A percentile compares a stretch with the other conserved stretches of the same genome.
These are phyloP conservation scores for Sanderia malayensis DNA, from an alignment of 30 jellyfish, hydroid and myxozoan genomes.

Conservation along the genomic window DNA sequence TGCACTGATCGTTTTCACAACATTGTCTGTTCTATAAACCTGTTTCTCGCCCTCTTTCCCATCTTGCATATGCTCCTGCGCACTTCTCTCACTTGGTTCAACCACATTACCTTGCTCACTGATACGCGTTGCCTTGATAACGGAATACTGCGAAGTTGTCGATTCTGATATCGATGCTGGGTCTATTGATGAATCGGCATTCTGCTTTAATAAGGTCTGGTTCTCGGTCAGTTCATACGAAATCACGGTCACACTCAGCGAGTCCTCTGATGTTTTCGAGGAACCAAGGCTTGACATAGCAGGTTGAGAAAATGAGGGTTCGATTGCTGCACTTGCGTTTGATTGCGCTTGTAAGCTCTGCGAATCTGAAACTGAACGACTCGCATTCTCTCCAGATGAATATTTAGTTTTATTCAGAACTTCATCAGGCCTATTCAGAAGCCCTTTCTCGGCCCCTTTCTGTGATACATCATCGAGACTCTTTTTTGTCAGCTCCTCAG, in stretches of 20 bases:
- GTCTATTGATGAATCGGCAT: constrained; percentile 5
- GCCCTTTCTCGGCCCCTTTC: no score
- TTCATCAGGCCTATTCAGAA: no score
- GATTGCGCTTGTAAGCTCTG: neutral
- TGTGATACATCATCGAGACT: no score
- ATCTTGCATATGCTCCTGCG: neutral
- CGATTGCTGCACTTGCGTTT: constrained; percentile 1
- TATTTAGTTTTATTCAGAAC: no score
- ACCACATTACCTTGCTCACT: neutral
- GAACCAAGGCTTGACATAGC: constrained; percentile 28
- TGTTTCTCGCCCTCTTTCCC: constrained; percentile 2
- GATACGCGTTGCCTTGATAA: constrained; percentile 23
- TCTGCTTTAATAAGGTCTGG: constrained; percentile 6
- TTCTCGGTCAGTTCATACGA: neutral
- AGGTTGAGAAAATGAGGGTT: constrained; percentile 62
- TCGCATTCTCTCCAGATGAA: no score
- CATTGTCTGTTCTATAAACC: constrained; percentile 13
- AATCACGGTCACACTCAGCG: neutral
- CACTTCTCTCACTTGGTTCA: neutral
- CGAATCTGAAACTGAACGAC: neutral
- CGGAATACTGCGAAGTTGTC: neutral
- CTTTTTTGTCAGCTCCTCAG: neutral
- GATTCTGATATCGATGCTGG: constrained; percentile 44
- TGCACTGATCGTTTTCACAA: neutral
- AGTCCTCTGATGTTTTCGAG: constrained; percentile 18